A percentile compares a stretch with the other conserved stretches of the same genome.
phyloP scores from a whole-genome alignment of 2,113 vertebrate genomes.

The Pantherophis guttatus region DNA sequence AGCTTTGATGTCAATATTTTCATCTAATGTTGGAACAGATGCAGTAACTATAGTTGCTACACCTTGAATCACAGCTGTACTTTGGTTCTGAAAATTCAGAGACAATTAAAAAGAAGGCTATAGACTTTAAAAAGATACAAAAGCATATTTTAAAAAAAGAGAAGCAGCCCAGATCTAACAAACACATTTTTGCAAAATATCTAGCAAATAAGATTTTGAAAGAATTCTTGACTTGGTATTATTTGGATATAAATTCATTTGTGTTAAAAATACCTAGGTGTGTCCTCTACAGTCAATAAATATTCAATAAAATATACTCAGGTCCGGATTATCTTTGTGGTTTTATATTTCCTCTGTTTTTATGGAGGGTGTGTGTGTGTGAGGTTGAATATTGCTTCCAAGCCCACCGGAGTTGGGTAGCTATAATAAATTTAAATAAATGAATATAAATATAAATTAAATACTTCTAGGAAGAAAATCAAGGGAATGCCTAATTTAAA shows the following conservation, averaged over 20 bases:
- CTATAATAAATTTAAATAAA: neutral
- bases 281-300: neutral
- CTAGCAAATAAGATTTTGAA: neutral
- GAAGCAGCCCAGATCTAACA: neutral
- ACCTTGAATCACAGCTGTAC: constrained; percentile 75
- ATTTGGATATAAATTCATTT: neutral
- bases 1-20: constrained; percentile 69
- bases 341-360: neutral
- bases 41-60: constrained; percentile 74
- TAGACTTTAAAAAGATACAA: neutral
- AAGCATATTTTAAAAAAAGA: neutral
- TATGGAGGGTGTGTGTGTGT: neutral
- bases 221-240: neutral
- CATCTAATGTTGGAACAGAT: constrained; percentile 80
- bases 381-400: neutral
- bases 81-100: constrained; percentile 70
- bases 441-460: neutral
- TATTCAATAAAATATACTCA: neutral
- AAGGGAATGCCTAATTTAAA: neutral
- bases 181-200: neutral
- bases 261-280: neutral
- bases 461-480: neutral
- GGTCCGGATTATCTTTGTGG: neutral
- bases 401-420: neutral
- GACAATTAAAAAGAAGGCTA: neutral